Percentiles rank a stretch among this genome's conserved stretches.
Conservation (phyloP, 2,888 invertebrate genomes). For the Venusia cambrica region DNA sequence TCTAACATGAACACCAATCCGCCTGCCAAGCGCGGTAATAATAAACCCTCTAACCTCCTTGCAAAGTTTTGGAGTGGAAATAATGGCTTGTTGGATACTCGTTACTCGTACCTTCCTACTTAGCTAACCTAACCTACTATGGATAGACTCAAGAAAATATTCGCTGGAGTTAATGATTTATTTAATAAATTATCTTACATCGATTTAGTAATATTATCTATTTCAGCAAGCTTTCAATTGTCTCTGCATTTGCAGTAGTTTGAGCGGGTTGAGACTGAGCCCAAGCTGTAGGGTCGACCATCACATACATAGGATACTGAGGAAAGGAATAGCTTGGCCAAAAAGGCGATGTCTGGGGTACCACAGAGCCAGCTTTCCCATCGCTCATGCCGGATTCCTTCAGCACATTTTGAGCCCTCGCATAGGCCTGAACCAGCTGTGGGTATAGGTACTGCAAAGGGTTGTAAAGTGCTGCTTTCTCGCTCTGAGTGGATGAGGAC, state of each 20-base stretch:
- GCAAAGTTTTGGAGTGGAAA: too few relatives aligned
- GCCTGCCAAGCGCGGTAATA: too few relatives aligned
- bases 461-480: constrained; percentile 44
- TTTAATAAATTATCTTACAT: constrained; percentile 15
- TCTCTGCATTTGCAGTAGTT: constrained; percentile 33
- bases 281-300: constrained; percentile 64
- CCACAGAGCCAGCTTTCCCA: constrained; percentile 39
- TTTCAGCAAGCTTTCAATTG: constrained; percentile 20
- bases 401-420: constrained; percentile 51
- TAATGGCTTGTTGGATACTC: too few relatives aligned
- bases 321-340: constrained; percentile 51
- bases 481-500: constrained; percentile 34
- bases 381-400: constrained; percentile 54
- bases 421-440: constrained; percentile 59
- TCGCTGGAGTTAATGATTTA: too few relatives aligned
- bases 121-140: too few relatives aligned
- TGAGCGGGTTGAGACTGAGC: constrained; percentile 42
- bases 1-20: too few relatives aligned
- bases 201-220: constrained; percentile 10
- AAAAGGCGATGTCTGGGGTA: constrained; percentile 42
- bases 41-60: too few relatives aligned
- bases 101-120: too few relatives aligned
- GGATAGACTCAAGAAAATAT: too few relatives aligned
- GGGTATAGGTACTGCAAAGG: constrained; percentile 63
- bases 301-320: constrained; percentile 62